Evolutionary conservation across 2,113 vertebrate species (phyloP).

Genomic region (Zosterops borbonicus): DNA sequence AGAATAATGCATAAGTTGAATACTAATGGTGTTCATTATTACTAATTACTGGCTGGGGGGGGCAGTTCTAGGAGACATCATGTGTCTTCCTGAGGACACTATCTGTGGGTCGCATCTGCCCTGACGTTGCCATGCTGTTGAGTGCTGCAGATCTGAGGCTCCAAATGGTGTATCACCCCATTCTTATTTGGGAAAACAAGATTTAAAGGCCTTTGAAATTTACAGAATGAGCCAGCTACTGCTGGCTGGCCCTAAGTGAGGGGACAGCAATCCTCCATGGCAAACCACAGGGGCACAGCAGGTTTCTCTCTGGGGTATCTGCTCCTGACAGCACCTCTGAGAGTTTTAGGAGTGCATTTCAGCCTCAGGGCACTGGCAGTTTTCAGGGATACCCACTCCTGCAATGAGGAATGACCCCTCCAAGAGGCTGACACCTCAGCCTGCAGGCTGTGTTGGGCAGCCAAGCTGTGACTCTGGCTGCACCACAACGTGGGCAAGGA

Average conservation of each 20-base stretch:
- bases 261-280: fast-evolving
- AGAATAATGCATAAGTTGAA: not conserved
- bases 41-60: not conserved
- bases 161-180: not conserved
- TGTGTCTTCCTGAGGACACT: not conserved
- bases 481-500: fast-evolving
- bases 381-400: fast-evolving
- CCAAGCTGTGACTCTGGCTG: not conserved
- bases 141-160: too few species aligned
- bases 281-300: not conserved
- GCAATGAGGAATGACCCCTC: too few species aligned
- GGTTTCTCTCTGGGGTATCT: fast-evolving
- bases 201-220: not conserved
- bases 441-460: fast-evolving
- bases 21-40: not conserved
- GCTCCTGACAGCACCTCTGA: not conserved
- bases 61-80: not conserved
- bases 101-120: not conserved
- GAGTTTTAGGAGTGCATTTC: not conserved
- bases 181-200: not conserved
- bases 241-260: fast-evolving
- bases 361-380: not conserved
- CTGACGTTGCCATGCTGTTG: too few species aligned
- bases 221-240: fast-evolving
- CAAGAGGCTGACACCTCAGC: not conserved